These are phyloP conservation scores for Caretta caretta DNA, from an alignment of 2,113 vertebrate species.

Conservation along the genomic window DNA sequence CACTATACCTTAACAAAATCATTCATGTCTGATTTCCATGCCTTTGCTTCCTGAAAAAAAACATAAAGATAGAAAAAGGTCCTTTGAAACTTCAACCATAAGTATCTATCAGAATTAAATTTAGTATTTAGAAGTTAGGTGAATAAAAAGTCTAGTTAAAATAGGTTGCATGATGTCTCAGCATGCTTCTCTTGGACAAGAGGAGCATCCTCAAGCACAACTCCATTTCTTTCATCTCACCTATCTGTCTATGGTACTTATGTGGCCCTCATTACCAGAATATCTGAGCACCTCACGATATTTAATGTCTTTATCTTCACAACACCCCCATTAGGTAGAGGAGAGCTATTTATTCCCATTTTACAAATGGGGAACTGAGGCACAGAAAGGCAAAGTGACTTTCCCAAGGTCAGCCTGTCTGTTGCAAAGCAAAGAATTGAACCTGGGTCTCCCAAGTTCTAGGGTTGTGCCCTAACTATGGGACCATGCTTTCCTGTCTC, in stretches of 20 bases:
- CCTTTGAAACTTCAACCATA: background rate
- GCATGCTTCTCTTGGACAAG: background rate
- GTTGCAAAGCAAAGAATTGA: background rate
- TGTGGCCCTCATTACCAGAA: background rate
- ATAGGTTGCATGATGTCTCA: background rate
- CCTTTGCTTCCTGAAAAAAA: slow-evolving; percentile 59
- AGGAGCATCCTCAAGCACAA: slow-evolving; percentile 55
- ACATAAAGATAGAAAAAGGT: background rate
- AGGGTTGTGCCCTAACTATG: too few relatives aligned
- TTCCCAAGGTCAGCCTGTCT: background rate
- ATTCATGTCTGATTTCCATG: slow-evolving; percentile 51
- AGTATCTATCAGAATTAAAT: background rate
- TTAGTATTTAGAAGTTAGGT: rapidly evolving
- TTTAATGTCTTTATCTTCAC: background rate
- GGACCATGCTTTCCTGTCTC: background rate
- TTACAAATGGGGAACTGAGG: background rate
- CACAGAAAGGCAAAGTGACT: background rate
- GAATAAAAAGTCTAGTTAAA: background rate
- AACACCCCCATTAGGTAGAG: background rate
- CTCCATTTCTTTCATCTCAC: background rate
- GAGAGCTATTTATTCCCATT: background rate
- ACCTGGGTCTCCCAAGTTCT: background rate
- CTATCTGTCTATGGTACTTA: background rate
- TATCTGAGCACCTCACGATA: background rate
- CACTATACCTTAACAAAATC: slow-evolving; percentile 57